Evolutionary conservation across 2,797 vertebrate genomes (phyloP).

Genomic region (Nyctibius grandis): DNA sequence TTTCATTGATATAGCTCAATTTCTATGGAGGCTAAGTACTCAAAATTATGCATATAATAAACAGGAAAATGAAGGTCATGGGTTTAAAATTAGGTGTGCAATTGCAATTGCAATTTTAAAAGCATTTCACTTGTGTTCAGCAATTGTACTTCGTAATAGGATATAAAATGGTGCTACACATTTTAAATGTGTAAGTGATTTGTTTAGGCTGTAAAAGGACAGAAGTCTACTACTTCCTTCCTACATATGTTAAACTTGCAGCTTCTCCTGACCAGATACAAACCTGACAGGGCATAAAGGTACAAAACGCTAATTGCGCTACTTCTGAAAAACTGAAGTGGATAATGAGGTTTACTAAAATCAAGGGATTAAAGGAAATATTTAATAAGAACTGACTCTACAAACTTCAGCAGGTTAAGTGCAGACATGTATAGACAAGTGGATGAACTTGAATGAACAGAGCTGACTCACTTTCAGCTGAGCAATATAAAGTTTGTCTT

Average conservation of each 20-base stretch:
- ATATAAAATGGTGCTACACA: constrained; percentile 8
- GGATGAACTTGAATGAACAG: background rate
- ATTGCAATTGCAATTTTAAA: background rate
- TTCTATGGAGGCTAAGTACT: constrained; percentile 6
- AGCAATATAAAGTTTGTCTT: background rate
- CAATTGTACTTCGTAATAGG: background rate
- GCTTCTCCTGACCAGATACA: background rate
- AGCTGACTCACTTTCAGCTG: background rate
- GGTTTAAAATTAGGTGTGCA: constrained; percentile 21
- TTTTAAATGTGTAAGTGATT: constrained; percentile 37
- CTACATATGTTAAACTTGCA: background rate
- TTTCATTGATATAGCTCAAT: constrained; percentile 26
- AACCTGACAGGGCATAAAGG: background rate
- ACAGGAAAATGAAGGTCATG: background rate
- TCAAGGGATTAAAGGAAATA: background rate
- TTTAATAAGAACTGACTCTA: background rate
- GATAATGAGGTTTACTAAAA: background rate
- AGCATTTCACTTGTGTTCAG: constrained; percentile 14
- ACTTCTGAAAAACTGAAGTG: background rate
- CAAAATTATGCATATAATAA: constrained; percentile 1
- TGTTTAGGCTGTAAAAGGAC: constrained; percentile 28
- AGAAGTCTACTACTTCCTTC: background rate
- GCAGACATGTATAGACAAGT: background rate
- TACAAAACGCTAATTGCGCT: background rate
- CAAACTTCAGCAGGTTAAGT: background rate